Percentiles rank a stretch among this genome's conserved stretches.
Conservation (phyloP, 2,888 invertebrate genomes). For the Heteromyza rotundicornis region DNA sequence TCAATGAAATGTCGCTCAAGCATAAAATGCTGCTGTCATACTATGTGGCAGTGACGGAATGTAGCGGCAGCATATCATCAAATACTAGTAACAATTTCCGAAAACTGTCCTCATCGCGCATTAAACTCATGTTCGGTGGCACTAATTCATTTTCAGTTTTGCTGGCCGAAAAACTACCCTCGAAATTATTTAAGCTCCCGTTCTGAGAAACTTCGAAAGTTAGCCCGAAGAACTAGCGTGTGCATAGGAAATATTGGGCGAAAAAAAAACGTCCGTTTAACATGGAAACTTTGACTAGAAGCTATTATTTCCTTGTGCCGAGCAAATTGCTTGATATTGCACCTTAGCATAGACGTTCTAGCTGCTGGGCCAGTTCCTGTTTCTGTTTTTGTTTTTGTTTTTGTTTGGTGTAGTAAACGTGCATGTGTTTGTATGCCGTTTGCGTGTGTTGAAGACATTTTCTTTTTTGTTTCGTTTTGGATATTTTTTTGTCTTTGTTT, state of each 20-base stretch:
- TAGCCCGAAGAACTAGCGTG: too few species aligned
- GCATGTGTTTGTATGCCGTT: conserved; percentile 8
- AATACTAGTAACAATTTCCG: too few species aligned
- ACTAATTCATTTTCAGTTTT: not conserved
- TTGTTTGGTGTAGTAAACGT: not conserved
- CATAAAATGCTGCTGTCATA: too few species aligned
- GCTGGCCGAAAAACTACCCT: not conserved
- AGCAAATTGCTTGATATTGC: too few species aligned
- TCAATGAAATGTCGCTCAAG: too few species aligned
- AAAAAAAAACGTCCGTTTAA: not conserved
- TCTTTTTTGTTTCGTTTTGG: conserved; percentile 25
- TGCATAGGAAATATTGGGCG: too few species aligned
- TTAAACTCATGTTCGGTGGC: not conserved
- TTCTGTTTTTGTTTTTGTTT: not conserved
- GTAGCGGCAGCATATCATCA: too few species aligned
- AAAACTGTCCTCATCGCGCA: too few species aligned
- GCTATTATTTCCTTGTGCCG: not conserved
- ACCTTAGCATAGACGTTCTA: not conserved
- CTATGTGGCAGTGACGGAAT: too few species aligned
- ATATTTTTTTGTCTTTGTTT: not conserved
- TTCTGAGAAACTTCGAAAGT: not conserved
- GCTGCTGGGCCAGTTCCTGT: not conserved
- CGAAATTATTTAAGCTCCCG: not conserved
- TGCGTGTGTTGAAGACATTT: conserved; percentile 46
- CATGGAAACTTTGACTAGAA: not conserved